Evolutionary conservation across 2,888 invertebrate species (phyloP).

Genomic region (Zaprionus lineosus): DNA sequence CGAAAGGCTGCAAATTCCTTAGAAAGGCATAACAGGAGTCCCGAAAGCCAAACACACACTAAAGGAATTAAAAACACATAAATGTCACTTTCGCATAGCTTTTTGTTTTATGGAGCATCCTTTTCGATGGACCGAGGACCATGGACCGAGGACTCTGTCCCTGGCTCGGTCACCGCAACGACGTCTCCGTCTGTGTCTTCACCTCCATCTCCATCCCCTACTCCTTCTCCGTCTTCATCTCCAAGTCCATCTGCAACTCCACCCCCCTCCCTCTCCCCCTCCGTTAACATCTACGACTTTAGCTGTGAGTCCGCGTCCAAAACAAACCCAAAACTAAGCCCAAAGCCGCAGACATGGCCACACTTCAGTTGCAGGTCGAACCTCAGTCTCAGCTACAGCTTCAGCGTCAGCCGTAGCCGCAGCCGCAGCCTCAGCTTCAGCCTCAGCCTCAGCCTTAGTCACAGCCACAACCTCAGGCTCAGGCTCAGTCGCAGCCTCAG

Average conservation of each 20-base stretch:
- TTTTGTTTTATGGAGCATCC: conserved; percentile 74
- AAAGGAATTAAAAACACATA: conserved; percentile 74
- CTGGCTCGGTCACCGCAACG: too few relatives aligned
- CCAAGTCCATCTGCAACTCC: too few relatives aligned
- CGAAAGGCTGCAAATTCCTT: conserved; percentile 57
- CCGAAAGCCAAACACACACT: conserved; percentile 18
- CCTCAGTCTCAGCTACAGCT: conserved; percentile 15
- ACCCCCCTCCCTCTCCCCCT: too few relatives aligned
- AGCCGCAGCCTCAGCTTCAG: too few relatives aligned
- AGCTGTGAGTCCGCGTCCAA: too few relatives aligned
- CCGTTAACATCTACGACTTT: too few relatives aligned
- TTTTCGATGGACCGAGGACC: conserved; percentile 26
- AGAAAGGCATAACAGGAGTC: conserved; percentile 51
- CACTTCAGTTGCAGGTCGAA: conserved; percentile 59
- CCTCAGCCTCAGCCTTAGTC: conserved; percentile 2
- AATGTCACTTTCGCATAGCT: conserved; percentile 72
- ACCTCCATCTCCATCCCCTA: too few relatives aligned
- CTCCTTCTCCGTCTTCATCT: too few relatives aligned
- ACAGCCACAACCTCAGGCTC: not conserved
- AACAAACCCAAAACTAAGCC: conserved; percentile 25
- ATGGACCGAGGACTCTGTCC: too few relatives aligned
- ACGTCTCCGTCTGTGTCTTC: too few relatives aligned
- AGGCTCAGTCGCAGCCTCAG: too few relatives aligned
- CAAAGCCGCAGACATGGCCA: conserved; percentile 61
- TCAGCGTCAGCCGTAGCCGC: conserved; percentile 1